Evolutionary conservation across 2,113 vertebrate species (phyloP).

Genomic region (Piprites chloris): DNA sequence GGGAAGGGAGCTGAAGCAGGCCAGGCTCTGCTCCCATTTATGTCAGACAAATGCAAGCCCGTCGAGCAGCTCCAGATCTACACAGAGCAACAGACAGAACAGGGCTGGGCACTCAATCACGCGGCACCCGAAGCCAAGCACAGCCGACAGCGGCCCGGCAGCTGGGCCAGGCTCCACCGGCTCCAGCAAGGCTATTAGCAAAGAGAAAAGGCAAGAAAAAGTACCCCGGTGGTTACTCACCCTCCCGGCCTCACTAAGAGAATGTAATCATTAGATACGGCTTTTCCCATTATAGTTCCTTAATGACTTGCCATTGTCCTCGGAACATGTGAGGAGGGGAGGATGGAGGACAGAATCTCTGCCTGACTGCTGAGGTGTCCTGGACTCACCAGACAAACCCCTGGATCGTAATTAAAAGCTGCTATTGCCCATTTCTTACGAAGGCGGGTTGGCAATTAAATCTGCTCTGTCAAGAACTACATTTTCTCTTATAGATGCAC

Average conservation of each 20-base stretch:
- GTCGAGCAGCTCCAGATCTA: constrained; percentile 26
- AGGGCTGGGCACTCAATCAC: constrained; percentile 25
- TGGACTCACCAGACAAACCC: neutral
- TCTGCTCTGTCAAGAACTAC: neutral
- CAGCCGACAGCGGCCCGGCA: neutral
- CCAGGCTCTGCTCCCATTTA: constrained; percentile 44
- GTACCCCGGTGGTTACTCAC: neutral
- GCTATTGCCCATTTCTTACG: neutral
- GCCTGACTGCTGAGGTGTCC: constrained; percentile 28
- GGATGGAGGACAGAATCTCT: neutral
- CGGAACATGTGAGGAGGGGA: neutral
- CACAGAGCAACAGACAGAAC: neutral
- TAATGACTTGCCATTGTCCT: constrained; percentile 60
- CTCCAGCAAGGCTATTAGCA: neutral
- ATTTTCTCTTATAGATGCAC: neutral
- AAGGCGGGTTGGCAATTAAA: neutral
- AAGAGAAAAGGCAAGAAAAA: constrained; percentile 12
- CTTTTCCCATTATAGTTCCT: constrained; percentile 33
- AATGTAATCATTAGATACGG: constrained; percentile 37
- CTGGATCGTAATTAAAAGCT: neutral
- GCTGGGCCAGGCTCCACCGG: neutral
- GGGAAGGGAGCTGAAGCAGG: constrained; percentile 1
- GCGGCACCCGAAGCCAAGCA: neutral
- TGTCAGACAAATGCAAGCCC: constrained; percentile 38
- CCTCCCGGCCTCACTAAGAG: neutral